phyloP scores from a whole-genome alignment of 2,797 vertebrate genomes.

The Sebastes nivosus region DNA sequence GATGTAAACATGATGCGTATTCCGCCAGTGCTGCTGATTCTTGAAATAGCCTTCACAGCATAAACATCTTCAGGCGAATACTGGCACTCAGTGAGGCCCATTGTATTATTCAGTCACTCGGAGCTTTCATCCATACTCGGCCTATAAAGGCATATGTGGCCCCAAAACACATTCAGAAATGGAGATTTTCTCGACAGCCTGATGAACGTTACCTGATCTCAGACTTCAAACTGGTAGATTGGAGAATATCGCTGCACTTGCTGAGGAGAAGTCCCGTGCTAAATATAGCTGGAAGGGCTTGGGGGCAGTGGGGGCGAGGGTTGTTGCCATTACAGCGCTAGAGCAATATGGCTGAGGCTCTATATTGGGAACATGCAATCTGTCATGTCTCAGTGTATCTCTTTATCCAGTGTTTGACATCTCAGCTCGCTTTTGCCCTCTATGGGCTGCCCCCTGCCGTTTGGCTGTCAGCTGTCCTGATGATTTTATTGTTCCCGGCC shows the following conservation, averaged over 20 bases:
- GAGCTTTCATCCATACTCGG: constrained; percentile 56
- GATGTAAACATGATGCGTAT: constrained; percentile 58
- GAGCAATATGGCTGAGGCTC: constrained; percentile 68
- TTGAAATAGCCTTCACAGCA: constrained; percentile 73
- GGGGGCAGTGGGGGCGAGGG: constrained; percentile 37
- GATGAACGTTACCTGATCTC: constrained; percentile 9
- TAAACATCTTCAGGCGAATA: constrained; percentile 71
- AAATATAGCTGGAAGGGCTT: constrained; percentile 70
- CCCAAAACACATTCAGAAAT: constrained; percentile 19
- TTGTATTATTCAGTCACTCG: constrained; percentile 55
- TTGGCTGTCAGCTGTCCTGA: constrained; percentile 68
- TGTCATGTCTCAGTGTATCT: constrained; percentile 75
- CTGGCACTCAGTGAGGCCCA: constrained; percentile 58
- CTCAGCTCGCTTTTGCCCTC: constrained; percentile 76
- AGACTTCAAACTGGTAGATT: constrained; percentile 46
- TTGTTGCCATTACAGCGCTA: constrained; percentile 53
- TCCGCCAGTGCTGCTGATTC: constrained; percentile 50
- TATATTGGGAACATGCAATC: constrained; percentile 79
- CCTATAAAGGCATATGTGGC: constrained; percentile 39
- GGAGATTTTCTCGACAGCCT: not conserved
- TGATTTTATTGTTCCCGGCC: constrained; percentile 68
- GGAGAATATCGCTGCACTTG: constrained; percentile 57
- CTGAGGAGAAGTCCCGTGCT: constrained; percentile 55
- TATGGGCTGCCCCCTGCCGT: constrained; percentile 64
- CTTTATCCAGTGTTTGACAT: constrained; percentile 78